These are phyloP conservation scores for Dryobates pubescens DNA, from an alignment of 2,797 vertebrate species.

Conservation along the genomic window DNA sequence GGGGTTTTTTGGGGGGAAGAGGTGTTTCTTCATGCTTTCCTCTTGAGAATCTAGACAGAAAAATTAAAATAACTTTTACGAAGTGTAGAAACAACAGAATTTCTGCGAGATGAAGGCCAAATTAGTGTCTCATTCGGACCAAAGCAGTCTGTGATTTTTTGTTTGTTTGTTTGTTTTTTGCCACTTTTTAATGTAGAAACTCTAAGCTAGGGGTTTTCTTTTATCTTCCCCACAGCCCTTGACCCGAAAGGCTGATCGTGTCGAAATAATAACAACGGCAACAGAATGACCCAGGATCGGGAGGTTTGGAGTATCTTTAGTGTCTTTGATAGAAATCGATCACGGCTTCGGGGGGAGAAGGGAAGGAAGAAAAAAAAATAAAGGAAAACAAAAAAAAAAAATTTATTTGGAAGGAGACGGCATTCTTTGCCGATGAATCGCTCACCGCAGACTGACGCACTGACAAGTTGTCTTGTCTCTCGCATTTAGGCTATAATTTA, in stretches of 20 bases:
- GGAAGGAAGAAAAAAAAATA: no score
- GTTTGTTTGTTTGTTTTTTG: background rate
- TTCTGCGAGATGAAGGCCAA: background rate
- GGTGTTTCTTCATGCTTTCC: background rate
- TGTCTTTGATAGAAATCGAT: constrained; percentile 44
- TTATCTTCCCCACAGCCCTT: background rate
- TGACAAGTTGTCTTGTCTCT: constrained; percentile 24
- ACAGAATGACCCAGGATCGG: background rate
- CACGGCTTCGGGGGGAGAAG: background rate
- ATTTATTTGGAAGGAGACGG: constrained; percentile 50
- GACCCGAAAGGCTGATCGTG: background rate
- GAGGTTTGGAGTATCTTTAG: constrained; percentile 11
- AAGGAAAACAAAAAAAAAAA: background rate
- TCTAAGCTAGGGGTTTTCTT: background rate
- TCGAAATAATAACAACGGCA: background rate
- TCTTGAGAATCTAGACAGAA: background rate
- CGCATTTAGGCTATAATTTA: constrained; percentile 67
- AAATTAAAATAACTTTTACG: background rate
- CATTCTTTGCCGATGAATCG: constrained; percentile 53
- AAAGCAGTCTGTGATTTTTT: background rate
- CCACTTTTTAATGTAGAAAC: background rate
- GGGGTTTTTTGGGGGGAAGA: background rate
- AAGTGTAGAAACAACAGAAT: background rate
- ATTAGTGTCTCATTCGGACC: background rate
- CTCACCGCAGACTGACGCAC: constrained; percentile 43